These are phyloP conservation scores for Phasia obesa DNA, from an alignment of 2,888 invertebrate genomes.

Conservation along the genomic window DNA sequence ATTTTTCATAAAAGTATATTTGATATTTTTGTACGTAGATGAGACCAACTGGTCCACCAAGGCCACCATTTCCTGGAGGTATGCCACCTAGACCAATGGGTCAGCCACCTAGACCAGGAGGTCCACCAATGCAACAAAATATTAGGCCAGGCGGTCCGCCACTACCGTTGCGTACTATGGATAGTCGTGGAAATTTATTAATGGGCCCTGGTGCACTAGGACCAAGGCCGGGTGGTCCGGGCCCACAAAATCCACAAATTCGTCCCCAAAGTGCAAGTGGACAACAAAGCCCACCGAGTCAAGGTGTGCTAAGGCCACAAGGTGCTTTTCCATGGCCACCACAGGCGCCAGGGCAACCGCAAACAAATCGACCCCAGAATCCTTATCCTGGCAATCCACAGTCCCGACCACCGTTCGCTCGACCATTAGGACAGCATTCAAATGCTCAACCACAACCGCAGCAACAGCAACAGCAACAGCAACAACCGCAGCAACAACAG, in stretches of 20 bases:
- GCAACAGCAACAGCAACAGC: conserved; percentile 74
- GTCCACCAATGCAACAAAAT: conserved; percentile 76
- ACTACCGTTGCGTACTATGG: conserved; percentile 81
- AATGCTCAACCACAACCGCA: conserved; percentile 77
- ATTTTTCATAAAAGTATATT: neutral
- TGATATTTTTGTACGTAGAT: conserved; percentile 73
- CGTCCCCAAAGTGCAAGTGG: conserved; percentile 75
- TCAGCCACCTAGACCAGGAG: conserved; percentile 76
- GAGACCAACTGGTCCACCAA: conserved; percentile 75
- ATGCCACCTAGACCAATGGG: conserved; percentile 78
- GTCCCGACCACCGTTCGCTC: conserved; percentile 72
- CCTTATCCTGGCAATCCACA: conserved; percentile 74
- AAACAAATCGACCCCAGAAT: conserved; percentile 75
- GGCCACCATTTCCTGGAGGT: conserved; percentile 78
- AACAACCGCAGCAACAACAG: conserved; percentile 74
- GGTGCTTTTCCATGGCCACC: conserved; percentile 78
- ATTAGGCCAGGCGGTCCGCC: conserved; percentile 76
- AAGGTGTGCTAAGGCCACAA: conserved; percentile 78
- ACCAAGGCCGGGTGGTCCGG: conserved; percentile 71
- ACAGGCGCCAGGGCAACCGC: conserved; percentile 73
- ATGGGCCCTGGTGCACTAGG: conserved; percentile 76
- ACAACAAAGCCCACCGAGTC: conserved; percentile 77
- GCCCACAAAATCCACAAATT: conserved; percentile 75
- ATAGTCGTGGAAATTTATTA: conserved; percentile 83
- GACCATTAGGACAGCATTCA: conserved; percentile 71